A percentile compares a stretch with the other conserved stretches of the same genome.
Conservation (phyloP, 35 echinoderm and acorn worm species). For the Holothuria glaberrima region DNA sequence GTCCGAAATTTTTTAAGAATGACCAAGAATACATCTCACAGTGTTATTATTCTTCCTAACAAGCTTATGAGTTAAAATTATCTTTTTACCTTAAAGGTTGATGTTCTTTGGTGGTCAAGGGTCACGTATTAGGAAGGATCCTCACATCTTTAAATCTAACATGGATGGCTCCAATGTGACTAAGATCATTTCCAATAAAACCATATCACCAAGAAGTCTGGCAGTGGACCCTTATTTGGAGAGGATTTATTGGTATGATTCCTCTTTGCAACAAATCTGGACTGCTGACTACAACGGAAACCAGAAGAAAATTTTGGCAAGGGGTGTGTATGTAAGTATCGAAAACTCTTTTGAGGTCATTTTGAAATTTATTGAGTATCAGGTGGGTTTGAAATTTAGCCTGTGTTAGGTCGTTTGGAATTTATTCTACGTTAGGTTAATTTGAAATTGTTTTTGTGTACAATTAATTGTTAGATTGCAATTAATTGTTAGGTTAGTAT, state of each 20-base stretch:
- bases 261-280: constrained; percentile 75
- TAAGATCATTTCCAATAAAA: constrained; percentile 53
- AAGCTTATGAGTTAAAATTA: background rate
- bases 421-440: no score
- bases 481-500: no score
- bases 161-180: constrained; percentile 70
- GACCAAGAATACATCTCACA: no score
- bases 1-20: no score
- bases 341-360: background rate
- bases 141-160: constrained; percentile 58
- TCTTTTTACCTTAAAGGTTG: constrained; percentile 29
- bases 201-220: constrained; percentile 73
- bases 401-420: no score
- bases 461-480: no score
- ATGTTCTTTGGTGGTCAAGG: constrained; percentile 75
- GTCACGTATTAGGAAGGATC: background rate
- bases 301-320: constrained; percentile 39
- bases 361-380: no score
- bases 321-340: constrained; percentile 17
- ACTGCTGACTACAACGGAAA: constrained; percentile 73
- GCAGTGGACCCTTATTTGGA: constrained; percentile 63
- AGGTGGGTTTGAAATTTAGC: no score
- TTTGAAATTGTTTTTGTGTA: no score
- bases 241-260: constrained; percentile 84
- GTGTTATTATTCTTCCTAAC: no score